A percentile compares a stretch with the other conserved stretches of the same genome.
Conservation (phyloP, 2,113 vertebrate species). For the Cyphomyrus discorhynchus region DNA sequence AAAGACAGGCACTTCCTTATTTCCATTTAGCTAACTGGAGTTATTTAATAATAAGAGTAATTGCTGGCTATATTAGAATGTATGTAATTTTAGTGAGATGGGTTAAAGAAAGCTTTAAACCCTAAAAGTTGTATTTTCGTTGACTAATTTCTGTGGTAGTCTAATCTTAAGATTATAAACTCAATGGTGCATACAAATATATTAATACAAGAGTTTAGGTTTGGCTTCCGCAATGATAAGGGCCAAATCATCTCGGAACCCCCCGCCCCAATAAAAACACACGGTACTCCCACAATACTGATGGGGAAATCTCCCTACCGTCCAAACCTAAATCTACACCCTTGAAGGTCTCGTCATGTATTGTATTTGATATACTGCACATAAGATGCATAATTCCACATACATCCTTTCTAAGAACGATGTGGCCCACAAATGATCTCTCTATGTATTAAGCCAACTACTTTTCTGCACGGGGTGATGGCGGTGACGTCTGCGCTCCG, state of each 20-base stretch:
- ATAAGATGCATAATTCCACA: not conserved
- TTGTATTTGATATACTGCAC: not conserved
- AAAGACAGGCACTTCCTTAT: not conserved
- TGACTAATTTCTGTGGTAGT: not conserved
- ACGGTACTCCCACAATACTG: not conserved
- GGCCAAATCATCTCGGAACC: too few species aligned
- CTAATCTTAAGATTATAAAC: not conserved
- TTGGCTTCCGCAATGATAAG: too few species aligned
- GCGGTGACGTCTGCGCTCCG: too few species aligned
- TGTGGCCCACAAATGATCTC: not conserved
- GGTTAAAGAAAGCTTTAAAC: not conserved
- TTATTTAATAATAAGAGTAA: not conserved
- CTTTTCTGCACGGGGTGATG: too few species aligned
- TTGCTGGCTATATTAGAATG: not conserved
- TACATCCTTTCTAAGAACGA: not conserved
- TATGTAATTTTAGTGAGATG: not conserved
- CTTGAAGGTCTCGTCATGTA: not conserved
- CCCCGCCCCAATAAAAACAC: too few species aligned
- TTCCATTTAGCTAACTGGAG: not conserved
- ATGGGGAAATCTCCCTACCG: not conserved
- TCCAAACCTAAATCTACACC: not conserved
- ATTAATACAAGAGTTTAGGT: too few species aligned
- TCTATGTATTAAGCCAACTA: too few species aligned
- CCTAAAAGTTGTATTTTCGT: not conserved
- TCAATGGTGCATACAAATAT: not conserved